Conservation (phyloP, 1,140 invertebrate genomes). For the Drosophila sechellia region DNA sequence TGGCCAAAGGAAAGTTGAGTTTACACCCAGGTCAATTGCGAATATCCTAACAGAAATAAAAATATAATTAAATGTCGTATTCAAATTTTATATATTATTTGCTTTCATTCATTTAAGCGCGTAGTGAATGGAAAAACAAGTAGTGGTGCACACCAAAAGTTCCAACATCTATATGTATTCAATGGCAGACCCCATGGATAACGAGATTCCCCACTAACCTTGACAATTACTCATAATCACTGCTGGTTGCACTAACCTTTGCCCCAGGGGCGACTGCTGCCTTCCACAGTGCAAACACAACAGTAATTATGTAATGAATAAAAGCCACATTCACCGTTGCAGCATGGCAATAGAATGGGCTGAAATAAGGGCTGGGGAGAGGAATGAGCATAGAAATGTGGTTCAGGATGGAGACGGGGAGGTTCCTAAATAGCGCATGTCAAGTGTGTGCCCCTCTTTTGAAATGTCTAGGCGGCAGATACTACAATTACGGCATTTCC, state of each 20-base stretch:
- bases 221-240: slow-evolving; percentile 74
- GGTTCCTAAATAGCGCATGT: slow-evolving; percentile 14
- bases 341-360: slow-evolving; percentile 4
- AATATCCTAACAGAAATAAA: neutral
- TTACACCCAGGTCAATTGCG: neutral
- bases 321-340: slow-evolving; percentile 72
- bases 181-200: neutral
- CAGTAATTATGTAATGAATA: slow-evolving; percentile 81
- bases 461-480: slow-evolving; percentile 55
- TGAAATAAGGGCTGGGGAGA: neutral
- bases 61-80: too few species aligned
- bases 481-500: slow-evolving; percentile 54
- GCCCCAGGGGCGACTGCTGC: slow-evolving; percentile 38
- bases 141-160: neutral
- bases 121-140: neutral
- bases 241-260: slow-evolving; percentile 40
- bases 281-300: slow-evolving; percentile 71
- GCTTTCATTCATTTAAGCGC: neutral
- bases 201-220: slow-evolving; percentile 31
- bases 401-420: neutral
- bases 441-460: slow-evolving; percentile 21
- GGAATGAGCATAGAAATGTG: neutral
- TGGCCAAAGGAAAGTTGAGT: neutral
- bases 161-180: neutral
- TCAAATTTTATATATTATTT: neutral